phyloP scores from a whole-genome alignment of 2,888 invertebrate genomes.

The Hydrotaea cyrtoneurina region DNA sequence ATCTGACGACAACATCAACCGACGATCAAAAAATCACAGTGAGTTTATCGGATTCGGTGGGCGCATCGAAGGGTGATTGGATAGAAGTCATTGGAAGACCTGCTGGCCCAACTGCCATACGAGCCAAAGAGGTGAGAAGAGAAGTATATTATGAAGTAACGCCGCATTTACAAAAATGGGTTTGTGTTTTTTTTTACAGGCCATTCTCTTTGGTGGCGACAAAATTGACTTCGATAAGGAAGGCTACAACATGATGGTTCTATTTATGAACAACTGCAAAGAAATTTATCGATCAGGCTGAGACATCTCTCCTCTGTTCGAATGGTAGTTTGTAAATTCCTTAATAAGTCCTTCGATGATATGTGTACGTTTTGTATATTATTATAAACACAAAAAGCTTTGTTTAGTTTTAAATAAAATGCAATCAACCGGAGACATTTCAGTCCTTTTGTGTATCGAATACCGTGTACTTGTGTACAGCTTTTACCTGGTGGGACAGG shows the following conservation, averaged over 20 bases:
- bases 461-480: slow-evolving; percentile 70
- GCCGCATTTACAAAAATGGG: no score
- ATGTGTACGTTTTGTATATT: neutral
- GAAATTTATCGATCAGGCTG: slow-evolving; percentile 69
- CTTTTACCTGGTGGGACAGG: slow-evolving; percentile 72
- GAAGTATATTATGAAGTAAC: no score
- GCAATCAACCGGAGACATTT: slow-evolving; percentile 18
- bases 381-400: slow-evolving; percentile 1
- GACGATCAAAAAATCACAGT: slow-evolving; percentile 76
- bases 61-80: slow-evolving; percentile 75
- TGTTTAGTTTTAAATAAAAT: neutral
- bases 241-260: slow-evolving; percentile 78
- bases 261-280: slow-evolving; percentile 75
- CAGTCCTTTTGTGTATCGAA: slow-evolving; percentile 66
- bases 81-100: slow-evolving; percentile 78
- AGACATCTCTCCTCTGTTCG: slow-evolving; percentile 3
- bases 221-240: slow-evolving; percentile 77
- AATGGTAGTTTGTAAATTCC: neutral
- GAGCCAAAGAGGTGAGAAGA: slow-evolving; percentile 76
- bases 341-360: neutral
- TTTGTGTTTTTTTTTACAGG: no score
- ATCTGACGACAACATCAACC: slow-evolving; percentile 73
- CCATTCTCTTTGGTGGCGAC: slow-evolving; percentile 78
- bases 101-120: slow-evolving; percentile 72
- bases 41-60: slow-evolving; percentile 72